Conservation (phyloP, 2,797 vertebrate species). For the Phrynocephalus guinanensis region DNA sequence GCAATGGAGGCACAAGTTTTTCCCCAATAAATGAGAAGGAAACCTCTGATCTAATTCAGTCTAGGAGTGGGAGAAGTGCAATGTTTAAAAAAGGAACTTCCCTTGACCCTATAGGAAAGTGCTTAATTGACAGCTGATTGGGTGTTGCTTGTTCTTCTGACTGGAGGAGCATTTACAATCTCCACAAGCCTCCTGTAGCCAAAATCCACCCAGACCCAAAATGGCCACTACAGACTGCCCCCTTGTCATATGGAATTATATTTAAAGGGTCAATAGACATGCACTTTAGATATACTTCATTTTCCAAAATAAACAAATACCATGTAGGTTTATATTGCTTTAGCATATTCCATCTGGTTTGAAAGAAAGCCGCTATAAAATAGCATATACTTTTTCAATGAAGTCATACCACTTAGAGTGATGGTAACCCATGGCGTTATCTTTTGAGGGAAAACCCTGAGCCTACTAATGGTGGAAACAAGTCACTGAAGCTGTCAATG, state of each 20-base stretch:
- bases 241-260: not conserved
- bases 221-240: no score
- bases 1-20: not conserved
- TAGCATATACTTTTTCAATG: not conserved
- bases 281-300: not conserved
- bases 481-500: not conserved
- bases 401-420: not conserved
- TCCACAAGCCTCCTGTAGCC: no score
- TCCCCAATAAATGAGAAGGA: no score
- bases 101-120: no score
- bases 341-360: not conserved
- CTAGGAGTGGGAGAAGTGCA: no score
- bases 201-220: no score
- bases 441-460: not conserved
- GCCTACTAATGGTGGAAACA: fast-evolving
- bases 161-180: no score
- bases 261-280: not conserved
- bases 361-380: fast-evolving
- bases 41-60: no score
- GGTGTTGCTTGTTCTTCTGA: no score
- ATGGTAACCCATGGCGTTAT: not conserved
- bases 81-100: no score
- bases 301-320: not conserved
- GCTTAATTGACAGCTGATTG: no score
- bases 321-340: not conserved